phyloP scores from a whole-genome alignment of 2,888 invertebrate species.

The Chaetogeoica ovagalla region DNA sequence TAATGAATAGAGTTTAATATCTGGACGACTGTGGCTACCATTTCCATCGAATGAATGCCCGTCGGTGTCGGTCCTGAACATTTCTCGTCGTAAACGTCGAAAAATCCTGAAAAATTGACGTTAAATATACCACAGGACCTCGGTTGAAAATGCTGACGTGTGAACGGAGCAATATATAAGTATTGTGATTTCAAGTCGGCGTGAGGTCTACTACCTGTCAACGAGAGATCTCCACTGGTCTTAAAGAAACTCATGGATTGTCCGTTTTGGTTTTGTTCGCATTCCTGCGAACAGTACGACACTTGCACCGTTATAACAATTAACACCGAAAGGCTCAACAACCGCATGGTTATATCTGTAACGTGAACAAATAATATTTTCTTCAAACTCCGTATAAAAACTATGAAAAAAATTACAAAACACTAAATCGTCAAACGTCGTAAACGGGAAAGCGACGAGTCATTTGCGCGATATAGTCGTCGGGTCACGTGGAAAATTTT shows the following conservation, averaged over 20 bases:
- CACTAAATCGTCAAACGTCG: too few relatives aligned
- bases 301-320: background rate
- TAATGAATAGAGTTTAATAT: slow-evolving; percentile 60
- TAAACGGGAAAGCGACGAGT: too few relatives aligned
- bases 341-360: slow-evolving; percentile 14
- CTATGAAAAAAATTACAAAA: too few relatives aligned
- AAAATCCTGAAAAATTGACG: slow-evolving; percentile 14
- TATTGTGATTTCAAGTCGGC: background rate
- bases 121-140: too few relatives aligned
- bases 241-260: slow-evolving; percentile 34
- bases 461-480: too few relatives aligned
- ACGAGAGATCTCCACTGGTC: slow-evolving; percentile 26
- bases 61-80: slow-evolving; percentile 59
- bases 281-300: slow-evolving; percentile 11
- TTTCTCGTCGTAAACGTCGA: slow-evolving; percentile 58
- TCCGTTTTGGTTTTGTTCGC: slow-evolving; percentile 41
- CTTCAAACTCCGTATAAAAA: too few relatives aligned
- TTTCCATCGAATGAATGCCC: slow-evolving; percentile 60
- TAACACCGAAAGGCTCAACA: background rate
- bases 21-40: slow-evolving; percentile 60
- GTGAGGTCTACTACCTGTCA: slow-evolving; percentile 9
- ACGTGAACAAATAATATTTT: background rate
- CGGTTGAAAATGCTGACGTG: background rate
- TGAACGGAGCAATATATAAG: background rate
- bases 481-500: too few relatives aligned